phyloP scores from a whole-genome alignment of 2,888 invertebrate species.

The Oxytorus armatus region DNA sequence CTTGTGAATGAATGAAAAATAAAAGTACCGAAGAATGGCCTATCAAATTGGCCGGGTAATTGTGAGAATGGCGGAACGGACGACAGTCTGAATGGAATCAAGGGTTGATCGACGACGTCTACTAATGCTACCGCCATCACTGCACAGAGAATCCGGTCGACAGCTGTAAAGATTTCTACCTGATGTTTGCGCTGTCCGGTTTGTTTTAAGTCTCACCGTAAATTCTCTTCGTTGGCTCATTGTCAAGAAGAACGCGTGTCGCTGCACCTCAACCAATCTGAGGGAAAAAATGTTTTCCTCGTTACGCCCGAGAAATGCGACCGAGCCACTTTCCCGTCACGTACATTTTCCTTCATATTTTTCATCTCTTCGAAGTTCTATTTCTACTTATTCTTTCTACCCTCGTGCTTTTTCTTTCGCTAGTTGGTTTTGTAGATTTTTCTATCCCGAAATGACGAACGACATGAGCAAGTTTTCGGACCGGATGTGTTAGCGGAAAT shows the following conservation, averaged over 20 bases:
- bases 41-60: constrained; percentile 33
- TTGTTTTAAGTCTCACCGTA: constrained; percentile 37
- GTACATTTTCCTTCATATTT: constrained; percentile 46
- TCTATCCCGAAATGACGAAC: constrained; percentile 20
- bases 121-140: not conserved
- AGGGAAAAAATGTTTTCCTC: constrained; percentile 43
- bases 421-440: constrained; percentile 24
- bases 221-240: constrained; percentile 34
- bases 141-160: constrained; percentile 14
- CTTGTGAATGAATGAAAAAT: constrained; percentile 14
- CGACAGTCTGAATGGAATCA: constrained; percentile 5
- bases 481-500: constrained; percentile 34
- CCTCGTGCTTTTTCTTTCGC: constrained; percentile 7
- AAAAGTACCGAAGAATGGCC: constrained; percentile 26
- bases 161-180: constrained; percentile 30
- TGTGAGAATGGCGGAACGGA: constrained; percentile 7
- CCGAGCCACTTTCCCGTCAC: constrained; percentile 37
- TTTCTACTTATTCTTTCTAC: not conserved
- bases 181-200: constrained; percentile 6
- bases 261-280: constrained; percentile 39
- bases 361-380: constrained; percentile 13
- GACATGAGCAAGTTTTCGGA: not conserved
- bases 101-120: constrained; percentile 31
- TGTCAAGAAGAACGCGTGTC: constrained; percentile 49
- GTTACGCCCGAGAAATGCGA: constrained; percentile 44